Base-by-base conservation (phyloP, 2,888 invertebrate species). In the Phaonia tiefii region DNA sequence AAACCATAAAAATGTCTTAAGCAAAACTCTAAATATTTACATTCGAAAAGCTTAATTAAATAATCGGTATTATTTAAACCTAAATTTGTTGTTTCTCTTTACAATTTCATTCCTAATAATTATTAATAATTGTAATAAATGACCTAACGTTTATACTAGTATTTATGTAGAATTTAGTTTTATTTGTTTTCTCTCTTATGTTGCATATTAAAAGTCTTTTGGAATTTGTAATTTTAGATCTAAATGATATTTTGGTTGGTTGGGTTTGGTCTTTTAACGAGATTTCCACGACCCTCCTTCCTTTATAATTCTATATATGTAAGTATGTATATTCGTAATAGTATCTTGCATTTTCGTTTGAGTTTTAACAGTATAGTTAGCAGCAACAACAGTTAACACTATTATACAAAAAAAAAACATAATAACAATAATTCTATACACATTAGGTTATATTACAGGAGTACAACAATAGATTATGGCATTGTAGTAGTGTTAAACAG, bases 121-220 rank as follows among this genome's bases (percentile, higher is more conserved):
- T 31, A 31, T 5, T 31, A 3, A 31, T 31, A 31, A 31, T 31
- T 31, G 8, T 31, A 54, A 22, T 25, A 22, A 54, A 54, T 54
- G 25, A 13, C 54, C 25, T 25, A 54, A 54, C 3, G 25, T 31
- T 31, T 31, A 31, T 31, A 31, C 31, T 31, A 51, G n/a, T 60
- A 39, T 37, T 37, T 63, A 17, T 20, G 13, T 63, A 13, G 11
- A 20, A 15, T 63, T 31, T 37, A 15, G 2, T 37, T 37, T 37
- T 63, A 10, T 17, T 54, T 8, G 5, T 22, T 20, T 39, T 54
- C 20, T 63, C 0, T 20, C 42, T 42, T 63, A 25, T 54, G 25
- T 54, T 54, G 25, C 42, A 37, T 63, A 63, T 42, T 42, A 26
- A 63, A 63, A 63, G 63, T 63, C 63, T 63, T 63, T 63, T 63